Percentiles rank a stretch among this genome's conserved stretches.
These are phyloP conservation scores for Blastobasis adustella DNA, from an alignment of 2,888 invertebrate species.

Conservation along the genomic window DNA sequence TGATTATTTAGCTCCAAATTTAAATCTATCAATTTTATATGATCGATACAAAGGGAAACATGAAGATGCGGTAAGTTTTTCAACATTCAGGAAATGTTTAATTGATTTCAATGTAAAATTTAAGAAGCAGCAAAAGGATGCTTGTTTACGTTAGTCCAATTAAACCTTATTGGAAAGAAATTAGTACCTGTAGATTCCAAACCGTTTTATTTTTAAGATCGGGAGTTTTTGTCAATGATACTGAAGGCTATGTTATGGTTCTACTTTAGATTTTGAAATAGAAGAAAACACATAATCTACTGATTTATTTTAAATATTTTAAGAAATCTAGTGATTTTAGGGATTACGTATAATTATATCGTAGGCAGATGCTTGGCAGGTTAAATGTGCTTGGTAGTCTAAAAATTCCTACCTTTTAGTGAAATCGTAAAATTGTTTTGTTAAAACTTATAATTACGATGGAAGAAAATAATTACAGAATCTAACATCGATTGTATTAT, in stretches of 20 bases:
- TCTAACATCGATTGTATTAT: too few species aligned
- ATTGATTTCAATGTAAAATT: constrained; percentile 10
- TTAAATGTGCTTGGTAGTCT: too few species aligned
- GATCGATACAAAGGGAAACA: constrained; percentile 6
- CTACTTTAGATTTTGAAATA: neutral
- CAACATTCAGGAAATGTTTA: constrained; percentile 6
- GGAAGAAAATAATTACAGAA: too few species aligned
- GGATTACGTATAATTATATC: too few species aligned
- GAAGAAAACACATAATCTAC: neutral
- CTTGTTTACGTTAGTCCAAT: constrained; percentile 4
- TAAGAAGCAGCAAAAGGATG: constrained; percentile 13
- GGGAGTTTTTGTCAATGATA: neutral
- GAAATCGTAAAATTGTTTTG: too few species aligned
- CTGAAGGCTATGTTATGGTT: neutral
- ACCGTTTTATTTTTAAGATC: neutral
- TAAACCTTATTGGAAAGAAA: neutral
- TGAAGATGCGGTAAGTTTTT: constrained; percentile 5
- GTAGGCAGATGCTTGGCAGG: too few species aligned
- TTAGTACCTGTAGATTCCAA: neutral
- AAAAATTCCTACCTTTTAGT: too few species aligned
- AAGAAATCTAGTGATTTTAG: too few species aligned
- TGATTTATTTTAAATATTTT: too few species aligned
- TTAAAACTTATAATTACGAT: too few species aligned
- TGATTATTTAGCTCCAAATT: constrained; percentile 9
- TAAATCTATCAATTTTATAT: constrained; percentile 9